Evolutionary conservation across 2,797 vertebrate genomes (phyloP).

Genomic region (Spinibarbus caldwelli): DNA sequence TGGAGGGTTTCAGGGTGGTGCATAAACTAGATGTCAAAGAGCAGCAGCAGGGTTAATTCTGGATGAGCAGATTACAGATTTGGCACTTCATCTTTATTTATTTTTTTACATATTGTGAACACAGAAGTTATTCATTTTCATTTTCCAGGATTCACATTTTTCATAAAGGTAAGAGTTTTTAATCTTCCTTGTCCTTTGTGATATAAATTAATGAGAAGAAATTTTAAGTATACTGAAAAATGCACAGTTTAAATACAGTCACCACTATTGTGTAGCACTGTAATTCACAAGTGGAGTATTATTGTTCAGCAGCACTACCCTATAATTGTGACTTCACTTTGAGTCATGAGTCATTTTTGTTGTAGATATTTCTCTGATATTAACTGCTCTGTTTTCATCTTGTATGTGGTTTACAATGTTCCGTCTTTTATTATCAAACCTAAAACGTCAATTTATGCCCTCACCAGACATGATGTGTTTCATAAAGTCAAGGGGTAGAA

Average conservation of each 20-base stretch:
- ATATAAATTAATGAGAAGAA: not conserved
- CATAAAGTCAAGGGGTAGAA: not conserved
- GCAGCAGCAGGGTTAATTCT: conserved; percentile 65
- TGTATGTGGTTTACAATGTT: not conserved
- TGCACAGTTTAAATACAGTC: not conserved
- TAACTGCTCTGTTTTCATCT: conserved; percentile 20
- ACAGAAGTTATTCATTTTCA: not conserved
- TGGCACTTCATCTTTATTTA: not conserved
- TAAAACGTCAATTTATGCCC: not conserved
- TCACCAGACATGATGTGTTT: not conserved
- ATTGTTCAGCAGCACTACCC: not conserved
- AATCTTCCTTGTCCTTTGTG: not conserved
- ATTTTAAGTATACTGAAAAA: not conserved
- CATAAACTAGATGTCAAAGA: conserved; percentile 86
- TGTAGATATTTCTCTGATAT: not conserved
- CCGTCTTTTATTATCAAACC: not conserved
- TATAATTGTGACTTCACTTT: conserved; percentile 16
- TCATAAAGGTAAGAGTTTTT: conserved; percentile 8
- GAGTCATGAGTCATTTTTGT: conserved; percentile 5
- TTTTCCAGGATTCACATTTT: conserved; percentile 7
- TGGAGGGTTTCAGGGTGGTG: conserved; percentile 93
- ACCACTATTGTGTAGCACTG: not conserved
- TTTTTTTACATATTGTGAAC: not conserved
- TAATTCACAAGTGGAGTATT: not conserved
- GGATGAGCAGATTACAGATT: conserved; percentile 1